Evolutionary conservation across 1,140 invertebrate genomes (phyloP), one percentile per base, ranked within the genome.

Genomic region (Steinernema khuongi): DNA sequence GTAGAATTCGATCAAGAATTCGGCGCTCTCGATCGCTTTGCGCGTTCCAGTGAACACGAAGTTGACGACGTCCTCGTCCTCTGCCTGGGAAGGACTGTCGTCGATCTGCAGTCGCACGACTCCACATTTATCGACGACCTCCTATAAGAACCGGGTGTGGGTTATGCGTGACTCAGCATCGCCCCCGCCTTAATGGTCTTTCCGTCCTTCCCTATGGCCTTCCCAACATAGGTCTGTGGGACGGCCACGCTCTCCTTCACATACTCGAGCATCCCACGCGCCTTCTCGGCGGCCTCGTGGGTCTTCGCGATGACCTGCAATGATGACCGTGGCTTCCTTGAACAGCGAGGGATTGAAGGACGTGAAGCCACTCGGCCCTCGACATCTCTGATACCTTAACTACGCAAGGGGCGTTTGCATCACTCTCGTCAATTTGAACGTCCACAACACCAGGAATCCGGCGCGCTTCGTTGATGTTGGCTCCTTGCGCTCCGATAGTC

Each of bases 141-240:
- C 94, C 70, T 41, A n/a, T 11, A 41, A 41, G n/a, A 41, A 41
- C n/a, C 36, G n/a, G 7, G n/a, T 11, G 7, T 11, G n/a, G n/a
- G n/a, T n/a, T 7, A 11, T 41, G 36, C 7, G 7, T n/a, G n/a
- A 41, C 36, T n/a, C n/a, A n/a, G n/a, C 7, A 7, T 41, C 7
- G n/a, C 7, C n/a, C n/a, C n/a, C n/a, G 36, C 36, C 36, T 97
- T 94, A 82, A 97, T 97, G 83, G 96, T 94, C 80, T 93, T 89
- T n/a, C 96, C 96, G 88, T 94, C 96, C 88, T 96, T 97, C 70
- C 96, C 95, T 87, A 98, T 97, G 71, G 97, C 94, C 90, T 97
- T 98, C 68, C 93, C 93, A 75, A 97, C 94, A 80, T 97, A 88
- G 79, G 91, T 90, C 77, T 93, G 89, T 68, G 95, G 95, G 80